phyloP scores from a whole-genome alignment of 2,888 invertebrate species.

The Hydrotaea diabolus region DNA sequence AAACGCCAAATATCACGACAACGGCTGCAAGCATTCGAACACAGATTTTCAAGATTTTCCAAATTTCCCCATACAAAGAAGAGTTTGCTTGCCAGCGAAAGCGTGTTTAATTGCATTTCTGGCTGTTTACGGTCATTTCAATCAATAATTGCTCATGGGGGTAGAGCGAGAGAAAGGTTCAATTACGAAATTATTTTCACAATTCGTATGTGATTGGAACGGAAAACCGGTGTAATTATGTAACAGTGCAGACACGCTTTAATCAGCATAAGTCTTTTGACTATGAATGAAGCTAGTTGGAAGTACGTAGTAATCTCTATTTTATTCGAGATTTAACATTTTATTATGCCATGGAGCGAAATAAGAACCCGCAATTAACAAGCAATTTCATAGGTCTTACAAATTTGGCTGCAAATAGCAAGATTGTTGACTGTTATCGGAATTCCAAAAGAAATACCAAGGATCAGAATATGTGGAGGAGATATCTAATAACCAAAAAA shows the following conservation, averaged over 20 bases:
- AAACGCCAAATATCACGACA: not conserved
- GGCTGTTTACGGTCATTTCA: conserved; percentile 40
- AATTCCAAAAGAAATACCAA: no score
- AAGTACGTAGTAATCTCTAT: no score
- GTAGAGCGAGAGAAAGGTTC: conserved; percentile 12
- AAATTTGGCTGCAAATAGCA: no score
- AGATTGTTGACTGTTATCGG: no score
- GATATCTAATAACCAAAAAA: no score
- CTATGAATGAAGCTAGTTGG: no score
- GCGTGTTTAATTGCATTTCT: conserved; percentile 52
- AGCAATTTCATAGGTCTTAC: no score
- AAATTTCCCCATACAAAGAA: conserved; percentile 12
- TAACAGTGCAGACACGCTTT: not conserved
- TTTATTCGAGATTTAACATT: no score
- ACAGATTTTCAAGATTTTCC: conserved; percentile 44
- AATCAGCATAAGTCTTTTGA: no score
- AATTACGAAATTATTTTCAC: conserved; percentile 20
- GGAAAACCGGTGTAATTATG: not conserved
- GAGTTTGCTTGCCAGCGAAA: conserved; percentile 35
- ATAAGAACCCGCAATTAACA: no score
- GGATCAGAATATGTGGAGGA: no score
- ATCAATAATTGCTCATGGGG: conserved; percentile 42
- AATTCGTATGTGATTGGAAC: not conserved
- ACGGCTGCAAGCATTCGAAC: conserved; percentile 13
- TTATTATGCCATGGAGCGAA: no score